Percentiles rank a stretch among this genome's conserved stretches.
These are phyloP conservation scores for Tachystola acroxantha DNA, from an alignment of 2,888 invertebrate species.

Conservation along the genomic window DNA sequence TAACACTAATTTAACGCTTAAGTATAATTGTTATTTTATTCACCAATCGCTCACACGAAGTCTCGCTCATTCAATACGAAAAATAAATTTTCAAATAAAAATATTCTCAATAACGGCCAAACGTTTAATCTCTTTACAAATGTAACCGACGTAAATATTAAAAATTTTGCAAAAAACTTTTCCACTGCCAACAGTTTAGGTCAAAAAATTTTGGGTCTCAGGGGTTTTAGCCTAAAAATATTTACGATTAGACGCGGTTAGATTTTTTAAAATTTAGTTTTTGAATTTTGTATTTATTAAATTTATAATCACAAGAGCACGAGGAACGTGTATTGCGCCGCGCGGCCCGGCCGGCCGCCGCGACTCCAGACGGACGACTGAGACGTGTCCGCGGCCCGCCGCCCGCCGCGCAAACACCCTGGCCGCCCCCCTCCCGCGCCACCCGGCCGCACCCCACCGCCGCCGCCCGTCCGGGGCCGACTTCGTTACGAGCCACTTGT, in stretches of 20 bases:
- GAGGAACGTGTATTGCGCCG: conserved; percentile 77
- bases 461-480: conserved; percentile 48
- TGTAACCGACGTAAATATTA: conserved; percentile 76
- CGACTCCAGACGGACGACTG: conserved; percentile 78
- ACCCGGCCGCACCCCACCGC: conserved; percentile 27
- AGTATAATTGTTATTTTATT: conserved; percentile 33
- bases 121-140: conserved; percentile 68
- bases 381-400: conserved; percentile 54
- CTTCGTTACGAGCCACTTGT: conserved; percentile 79
- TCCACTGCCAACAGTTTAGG: conserved; percentile 60
- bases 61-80: conserved; percentile 47
- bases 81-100: conserved; percentile 64
- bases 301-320: conserved; percentile 78
- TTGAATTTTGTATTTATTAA: conserved; percentile 56
- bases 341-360: conserved; percentile 76
- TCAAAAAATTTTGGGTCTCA: conserved; percentile 62
- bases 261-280: conserved; percentile 35
- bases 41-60: conserved; percentile 53
- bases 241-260: conserved; percentile 68
- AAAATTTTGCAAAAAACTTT: conserved; percentile 72
- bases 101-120: conserved; percentile 71
- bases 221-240: conserved; percentile 69
- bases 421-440: conserved; percentile 21
- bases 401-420: conserved; percentile 38
- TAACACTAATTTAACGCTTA: conserved; percentile 65